Base-by-base conservation (phyloP, 2,888 invertebrate species). In the Drosophila putrida region DNA sequence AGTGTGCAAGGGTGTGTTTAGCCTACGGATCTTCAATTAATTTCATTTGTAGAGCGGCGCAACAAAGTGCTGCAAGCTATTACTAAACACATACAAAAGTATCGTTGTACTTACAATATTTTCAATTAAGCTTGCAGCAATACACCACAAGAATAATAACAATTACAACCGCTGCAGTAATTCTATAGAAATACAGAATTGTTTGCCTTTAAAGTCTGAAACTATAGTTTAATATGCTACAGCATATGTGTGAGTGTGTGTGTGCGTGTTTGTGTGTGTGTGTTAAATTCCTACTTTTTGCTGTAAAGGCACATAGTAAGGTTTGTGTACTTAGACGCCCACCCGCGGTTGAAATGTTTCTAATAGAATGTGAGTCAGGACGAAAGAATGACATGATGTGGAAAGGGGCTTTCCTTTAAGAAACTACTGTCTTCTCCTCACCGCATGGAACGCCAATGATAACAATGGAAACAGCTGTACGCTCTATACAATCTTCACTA, bases 51-150 rank as follows among this genome's bases (percentile, higher is more conserved):
- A 62, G 73, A 69, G 71, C 54, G 80, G 61, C 71, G 68, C 85
- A 82, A 71, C 68, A 72, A 59, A 67, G 72, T 61, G 81, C 83
- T 66, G 68, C 69, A 50, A 71, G 86, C 78, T 65, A 73, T 72
- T 66, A 64, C 76, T 67, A 71, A 78, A 78, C 75, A 78, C 69
- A 82, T 63, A 66, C 59, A 49, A 41, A 47, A 43, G 61, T 44
- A 58, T 20, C 46, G 43, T 59, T 72, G 68, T 76, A 75, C 74
- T 83, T 81, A 81, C 81, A 86, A 84, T 86, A 86, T 86, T 88
- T 88, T 83, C 85, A 86, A 86, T 86, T 86, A 88, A 86, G 85
- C 73, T 78, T 73, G 74, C 82, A 86, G 83, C 85, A 80, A 82
- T 88, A 76, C 55, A 55, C 86, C 80, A 68, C 72, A 75, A 82